phyloP scores from a whole-genome alignment of 2,888 invertebrate species.

The Homarus gammarus region DNA sequence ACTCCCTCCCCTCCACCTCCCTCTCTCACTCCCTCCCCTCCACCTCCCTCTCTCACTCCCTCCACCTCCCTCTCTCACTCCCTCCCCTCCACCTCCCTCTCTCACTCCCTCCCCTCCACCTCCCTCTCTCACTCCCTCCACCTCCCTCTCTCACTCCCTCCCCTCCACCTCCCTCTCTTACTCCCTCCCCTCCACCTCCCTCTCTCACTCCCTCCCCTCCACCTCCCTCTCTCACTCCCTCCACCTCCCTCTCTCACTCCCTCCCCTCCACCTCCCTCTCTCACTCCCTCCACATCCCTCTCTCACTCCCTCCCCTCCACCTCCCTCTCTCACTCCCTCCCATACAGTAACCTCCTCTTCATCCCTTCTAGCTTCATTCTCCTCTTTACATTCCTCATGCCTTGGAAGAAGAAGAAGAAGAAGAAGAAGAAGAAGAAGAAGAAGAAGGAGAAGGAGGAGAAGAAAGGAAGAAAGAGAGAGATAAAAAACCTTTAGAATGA shows the following conservation, averaged over 20 bases:
- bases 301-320: slow-evolving; percentile 3
- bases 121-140: no score
- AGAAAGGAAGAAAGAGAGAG: neutral
- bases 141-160: neutral
- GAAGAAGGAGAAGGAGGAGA: neutral
- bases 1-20: neutral
- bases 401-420: neutral
- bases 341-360: neutral
- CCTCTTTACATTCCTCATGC: neutral
- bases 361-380: neutral
- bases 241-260: no score
- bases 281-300: neutral
- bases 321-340: neutral
- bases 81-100: neutral
- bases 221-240: no score
- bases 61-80: neutral
- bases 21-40: neutral
- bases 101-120: neutral
- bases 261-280: neutral
- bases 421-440: neutral
- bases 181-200: neutral
- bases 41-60: no score
- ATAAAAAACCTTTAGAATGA: slow-evolving; percentile 26
- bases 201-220: neutral
- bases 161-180: neutral